Evolutionary conservation across 2,888 invertebrate species (phyloP).

Genomic region (Hirtodrosophila alboralis): DNA sequence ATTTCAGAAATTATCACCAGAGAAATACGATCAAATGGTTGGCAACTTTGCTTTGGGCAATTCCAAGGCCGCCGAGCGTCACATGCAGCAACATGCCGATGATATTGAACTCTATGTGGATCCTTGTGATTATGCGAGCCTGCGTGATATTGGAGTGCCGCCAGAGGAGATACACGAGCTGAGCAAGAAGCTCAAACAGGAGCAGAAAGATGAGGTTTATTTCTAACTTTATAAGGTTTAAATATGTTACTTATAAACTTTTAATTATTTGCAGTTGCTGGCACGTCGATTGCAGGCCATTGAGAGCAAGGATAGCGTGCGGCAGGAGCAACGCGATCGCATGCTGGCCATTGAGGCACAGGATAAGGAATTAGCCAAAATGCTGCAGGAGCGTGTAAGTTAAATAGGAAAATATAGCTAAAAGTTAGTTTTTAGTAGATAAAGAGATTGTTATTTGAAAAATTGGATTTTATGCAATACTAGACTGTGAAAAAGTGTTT

Average conservation of each 20-base stretch:
- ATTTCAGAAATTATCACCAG: slow-evolving; percentile 83
- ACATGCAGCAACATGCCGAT: slow-evolving; percentile 77
- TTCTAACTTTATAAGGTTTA: too few relatives aligned
- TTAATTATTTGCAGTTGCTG: slow-evolving; percentile 85
- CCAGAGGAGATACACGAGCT: slow-evolving; percentile 86
- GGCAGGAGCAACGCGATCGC: slow-evolving; percentile 86
- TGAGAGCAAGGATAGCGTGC: slow-evolving; percentile 87
- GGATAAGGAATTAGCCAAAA: slow-evolving; percentile 90
- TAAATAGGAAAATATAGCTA: fast-evolving
- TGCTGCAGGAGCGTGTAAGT: slow-evolving; percentile 88
- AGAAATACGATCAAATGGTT: slow-evolving; percentile 81
- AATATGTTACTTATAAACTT: neutral
- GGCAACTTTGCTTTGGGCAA: slow-evolving; percentile 68
- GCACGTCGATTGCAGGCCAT: slow-evolving; percentile 91
- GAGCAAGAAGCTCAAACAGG: slow-evolving; percentile 87
- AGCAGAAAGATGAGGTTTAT: slow-evolving; percentile 89
- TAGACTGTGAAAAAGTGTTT: too few relatives aligned
- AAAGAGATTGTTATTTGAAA: too few relatives aligned
- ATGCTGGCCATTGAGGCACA: slow-evolving; percentile 91
- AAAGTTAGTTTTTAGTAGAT: neutral
- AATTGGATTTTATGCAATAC: too few relatives aligned
- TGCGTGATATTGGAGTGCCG: slow-evolving; percentile 85
- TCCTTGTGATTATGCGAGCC: slow-evolving; percentile 81
- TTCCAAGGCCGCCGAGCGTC: slow-evolving; percentile 63
- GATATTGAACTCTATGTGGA: slow-evolving; percentile 83